Percentiles rank a stretch among this genome's conserved stretches.
phyloP scores from a whole-genome alignment of 2,797 vertebrate species.

The Paratrypauchen microcephalus region DNA sequence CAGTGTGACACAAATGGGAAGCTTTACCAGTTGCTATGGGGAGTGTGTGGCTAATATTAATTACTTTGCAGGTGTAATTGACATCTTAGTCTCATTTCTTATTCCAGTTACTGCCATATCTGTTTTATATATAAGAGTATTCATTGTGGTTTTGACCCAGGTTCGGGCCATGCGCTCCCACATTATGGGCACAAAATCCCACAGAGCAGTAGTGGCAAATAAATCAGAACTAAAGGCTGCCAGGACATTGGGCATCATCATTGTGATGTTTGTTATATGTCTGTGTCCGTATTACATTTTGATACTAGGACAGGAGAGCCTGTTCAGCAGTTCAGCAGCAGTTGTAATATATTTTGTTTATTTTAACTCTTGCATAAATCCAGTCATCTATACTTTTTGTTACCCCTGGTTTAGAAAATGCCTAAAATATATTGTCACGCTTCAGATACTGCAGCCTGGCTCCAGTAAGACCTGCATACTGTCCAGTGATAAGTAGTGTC shows the following conservation, averaged over 20 bases:
- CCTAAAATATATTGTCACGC: slow-evolving; percentile 30
- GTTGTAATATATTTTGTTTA: slow-evolving; percentile 23
- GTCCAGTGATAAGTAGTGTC: slow-evolving; percentile 1
- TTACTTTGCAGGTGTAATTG: not conserved
- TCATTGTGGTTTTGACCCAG: not conserved
- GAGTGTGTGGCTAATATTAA: not conserved
- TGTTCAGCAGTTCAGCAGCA: not conserved
- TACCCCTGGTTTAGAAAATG: slow-evolving; percentile 46
- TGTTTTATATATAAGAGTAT: slow-evolving; percentile 12
- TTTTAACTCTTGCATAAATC: slow-evolving; percentile 55
- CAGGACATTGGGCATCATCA: slow-evolving; percentile 2
- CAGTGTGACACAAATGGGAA: not conserved
- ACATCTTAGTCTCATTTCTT: slow-evolving; percentile 15
- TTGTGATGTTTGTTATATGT: slow-evolving; percentile 34
- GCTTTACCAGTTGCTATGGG: not conserved
- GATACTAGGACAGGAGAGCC: slow-evolving; percentile 4
- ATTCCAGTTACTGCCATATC: slow-evolving; percentile 20
- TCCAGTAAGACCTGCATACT: slow-evolving; percentile 16
- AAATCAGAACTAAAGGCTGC: slow-evolving; percentile 12
- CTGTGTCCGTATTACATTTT: slow-evolving; percentile 45
- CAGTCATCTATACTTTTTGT: slow-evolving; percentile 34
- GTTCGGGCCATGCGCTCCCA: slow-evolving; percentile 5
- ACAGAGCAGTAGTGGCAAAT: not conserved
- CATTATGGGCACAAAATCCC: not conserved
- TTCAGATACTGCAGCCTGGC: slow-evolving; percentile 23